Base-by-base conservation (phyloP, 2,888 invertebrate species). In the Ectemnius cavifrons region DNA sequence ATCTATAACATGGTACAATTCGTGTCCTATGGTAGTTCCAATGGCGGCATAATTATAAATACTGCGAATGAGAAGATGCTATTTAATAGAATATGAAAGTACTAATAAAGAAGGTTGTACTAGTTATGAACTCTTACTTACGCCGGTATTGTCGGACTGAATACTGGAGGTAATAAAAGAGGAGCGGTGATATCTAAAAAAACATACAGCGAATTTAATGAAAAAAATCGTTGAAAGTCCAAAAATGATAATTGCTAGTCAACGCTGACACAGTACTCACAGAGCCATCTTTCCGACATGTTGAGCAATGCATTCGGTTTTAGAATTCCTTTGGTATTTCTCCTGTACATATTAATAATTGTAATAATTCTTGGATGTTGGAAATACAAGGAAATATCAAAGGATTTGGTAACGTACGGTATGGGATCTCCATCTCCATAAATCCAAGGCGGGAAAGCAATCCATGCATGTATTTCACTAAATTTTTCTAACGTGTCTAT, bases 1-100 rank as follows among this genome's bases (percentile, higher is more conserved):
- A 4, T 20, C 27, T 18, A 63, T 23, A 2, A 14, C 52, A 18
- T 63, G 63, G 2, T 63, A 63, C 23, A 63, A 13, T 49, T 63
- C 63, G 52, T 63, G 63, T 4, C 63, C 63, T 11, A 63, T 0
- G 4, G 27, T 37, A 16, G 14, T 5, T 14, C 45, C 46, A 1
- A 46, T 28, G n/a, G 23, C 14, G n/a, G 47, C 63, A 28, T 49
- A 49, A 52, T 63, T 23, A 3, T 23, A 13, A 0, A 52, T 23
- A 5, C 63, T 63, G 13, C 18, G 49, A 63, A 49, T 20, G 20
- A 13, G 14, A 23, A n/a, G 2, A 1, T 3, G 3, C 2, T 63
- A 20, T 27, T 63, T 14, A 2, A 16, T 13, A 6, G 5, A 18
- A 23, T 14, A 4, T 52, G 14, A 60, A 27, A 0, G 2, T 13